Evolutionary conservation across 2,797 vertebrate species (phyloP), one percentile per base, ranked within the genome.

Genomic region (Esox masquinongy): DNA sequence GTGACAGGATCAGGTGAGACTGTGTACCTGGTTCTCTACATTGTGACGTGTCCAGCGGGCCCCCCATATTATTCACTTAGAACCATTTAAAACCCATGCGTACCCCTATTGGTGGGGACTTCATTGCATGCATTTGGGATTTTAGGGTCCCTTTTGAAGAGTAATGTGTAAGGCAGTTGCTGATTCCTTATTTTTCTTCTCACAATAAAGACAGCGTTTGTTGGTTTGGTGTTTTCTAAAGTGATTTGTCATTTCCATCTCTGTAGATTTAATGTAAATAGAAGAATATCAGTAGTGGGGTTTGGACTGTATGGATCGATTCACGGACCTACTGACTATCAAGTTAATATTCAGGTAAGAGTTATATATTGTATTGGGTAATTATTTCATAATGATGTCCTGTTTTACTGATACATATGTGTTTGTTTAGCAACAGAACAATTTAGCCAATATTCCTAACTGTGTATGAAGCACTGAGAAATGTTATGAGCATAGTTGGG

Each of bases 301-400:
- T 99, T 99, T 88, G 97, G 97, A 82, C 92, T 99, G 76, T 99
- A 99, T n/a, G 97, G 97, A 56, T 99, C 97, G 70, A 99, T 99
- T 93, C 97, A 99, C 5, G 97, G 97, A 74, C 97, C 97, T 66
- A 99, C 96, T 0, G 97, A 99, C 91, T 99, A 99, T 86, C 97
- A 99, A 90, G 97, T 99, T 80, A 99, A 99, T 83, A 98, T 99
- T 83, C 97, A 99, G 97, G 97, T 98, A 92, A 12, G 53, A 19
- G 12, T 61, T 61, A 24, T 19, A 53, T 53, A 19, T 1, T 53
- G 16, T 7, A n/a, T n/a, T 53, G 4, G 16, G 16, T 7, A 53
- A 6, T 53, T 4, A 53, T 53, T 53, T 53, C 7, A 24, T 59
- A 59, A n/a, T 14, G 56, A 61, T 26, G 22, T 24, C 3, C 4